Conservation (phyloP, 2,113 vertebrate species). For the Oncorhynchus keta region DNA sequence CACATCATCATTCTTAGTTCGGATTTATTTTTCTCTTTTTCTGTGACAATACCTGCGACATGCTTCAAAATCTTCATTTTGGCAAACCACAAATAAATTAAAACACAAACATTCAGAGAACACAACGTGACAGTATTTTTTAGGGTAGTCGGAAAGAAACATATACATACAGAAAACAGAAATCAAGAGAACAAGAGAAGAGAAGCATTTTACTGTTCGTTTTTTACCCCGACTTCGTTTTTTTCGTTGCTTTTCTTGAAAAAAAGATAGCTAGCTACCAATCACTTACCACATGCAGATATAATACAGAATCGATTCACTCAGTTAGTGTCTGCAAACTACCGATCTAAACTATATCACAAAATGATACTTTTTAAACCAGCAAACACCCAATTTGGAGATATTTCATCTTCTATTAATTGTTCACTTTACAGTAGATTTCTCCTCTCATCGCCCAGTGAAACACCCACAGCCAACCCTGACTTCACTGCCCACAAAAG, state of each 20-base stretch:
- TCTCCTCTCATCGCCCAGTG: conserved; percentile 58
- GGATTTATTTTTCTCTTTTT: conserved; percentile 53
- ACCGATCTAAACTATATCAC: conserved; percentile 81
- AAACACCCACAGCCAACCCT: conserved; percentile 66
- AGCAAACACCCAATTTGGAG: conserved; percentile 73
- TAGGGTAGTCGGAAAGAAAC: conserved; percentile 67
- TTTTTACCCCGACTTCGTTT: conserved; percentile 26
- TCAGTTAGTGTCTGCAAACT: conserved; percentile 80
- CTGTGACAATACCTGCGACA: conserved; percentile 73
- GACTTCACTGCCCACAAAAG: conserved; percentile 63
- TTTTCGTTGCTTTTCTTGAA: conserved; percentile 70
- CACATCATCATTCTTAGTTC: conserved; percentile 53
- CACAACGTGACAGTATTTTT: conserved; percentile 61
- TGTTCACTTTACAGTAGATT: conserved; percentile 66
- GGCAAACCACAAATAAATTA: conserved; percentile 80
- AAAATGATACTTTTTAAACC: conserved; percentile 74
- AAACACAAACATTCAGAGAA: conserved; percentile 78
- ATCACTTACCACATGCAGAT: conserved; percentile 73
- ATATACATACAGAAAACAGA: conserved; percentile 58
- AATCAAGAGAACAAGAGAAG: conserved; percentile 38
- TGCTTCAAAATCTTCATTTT: conserved; percentile 77
- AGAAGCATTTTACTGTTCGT: conserved; percentile 67
- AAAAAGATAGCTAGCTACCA: conserved; percentile 73
- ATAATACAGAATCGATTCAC: conserved; percentile 77
- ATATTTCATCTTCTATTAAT: conserved; percentile 69